Percentiles rank a stretch among this genome's conserved stretches.
Evolutionary conservation across 2,888 invertebrate species (phyloP).

Genomic region (Ganaspis brasiliensis): DNA sequence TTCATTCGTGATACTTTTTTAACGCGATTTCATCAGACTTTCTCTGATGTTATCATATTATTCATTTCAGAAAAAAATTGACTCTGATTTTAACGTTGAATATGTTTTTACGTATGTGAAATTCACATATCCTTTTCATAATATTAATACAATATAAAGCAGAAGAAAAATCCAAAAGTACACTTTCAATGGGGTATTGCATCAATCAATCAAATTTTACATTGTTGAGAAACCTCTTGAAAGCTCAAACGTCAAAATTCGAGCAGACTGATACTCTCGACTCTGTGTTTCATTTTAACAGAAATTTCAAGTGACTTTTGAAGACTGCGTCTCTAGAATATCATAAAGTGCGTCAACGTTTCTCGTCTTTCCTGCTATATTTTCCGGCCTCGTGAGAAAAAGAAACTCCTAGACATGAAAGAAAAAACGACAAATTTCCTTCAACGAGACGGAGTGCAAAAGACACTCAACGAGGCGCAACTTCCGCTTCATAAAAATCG

Average conservation of each 20-base stretch:
- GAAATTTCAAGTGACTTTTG: not conserved
- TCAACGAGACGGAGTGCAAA: constrained; percentile 26
- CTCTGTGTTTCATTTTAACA: constrained; percentile 8
- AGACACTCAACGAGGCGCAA: constrained; percentile 36
- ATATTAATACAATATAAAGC: not conserved
- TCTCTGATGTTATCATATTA: not conserved
- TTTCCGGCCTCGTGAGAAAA: not conserved
- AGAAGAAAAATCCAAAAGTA: not conserved
- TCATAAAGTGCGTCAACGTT: constrained; percentile 23
- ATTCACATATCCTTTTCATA: no score
- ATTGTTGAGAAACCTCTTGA: not conserved
- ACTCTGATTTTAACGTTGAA: no score
- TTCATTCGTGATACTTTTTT: constrained; percentile 13
- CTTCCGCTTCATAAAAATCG: constrained; percentile 36
- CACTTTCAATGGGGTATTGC: not conserved
- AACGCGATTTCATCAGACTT: not conserved
- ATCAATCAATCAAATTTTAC: not conserved
- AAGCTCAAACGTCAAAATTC: not conserved
- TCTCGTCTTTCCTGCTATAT: not conserved
- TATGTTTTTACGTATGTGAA: no score
- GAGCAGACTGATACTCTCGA: not conserved
- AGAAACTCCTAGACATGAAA: not conserved
- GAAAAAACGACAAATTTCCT: constrained; percentile 34
- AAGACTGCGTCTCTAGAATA: constrained; percentile 32
- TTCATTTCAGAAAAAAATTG: no score